Percentiles rank a stretch among this genome's conserved stretches.
Conservation (phyloP, 2,797 vertebrate genomes). For the Diglossa cyanea region DNA sequence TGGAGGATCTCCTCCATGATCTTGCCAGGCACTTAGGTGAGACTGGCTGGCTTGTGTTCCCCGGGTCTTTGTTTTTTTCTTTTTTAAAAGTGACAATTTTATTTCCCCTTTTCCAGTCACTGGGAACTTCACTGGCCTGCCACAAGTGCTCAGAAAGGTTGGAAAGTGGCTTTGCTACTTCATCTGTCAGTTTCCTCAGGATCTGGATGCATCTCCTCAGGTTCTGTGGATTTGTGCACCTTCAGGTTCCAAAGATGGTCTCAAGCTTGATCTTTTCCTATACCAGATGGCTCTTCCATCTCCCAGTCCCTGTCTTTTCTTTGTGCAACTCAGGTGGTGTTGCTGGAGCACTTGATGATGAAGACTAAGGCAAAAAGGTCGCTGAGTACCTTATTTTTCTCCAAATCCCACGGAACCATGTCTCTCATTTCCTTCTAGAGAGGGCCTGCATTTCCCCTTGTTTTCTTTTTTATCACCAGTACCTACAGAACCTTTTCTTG, state of each 20-base stretch:
- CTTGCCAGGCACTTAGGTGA: not conserved
- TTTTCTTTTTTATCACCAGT: not conserved
- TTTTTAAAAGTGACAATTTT: not conserved
- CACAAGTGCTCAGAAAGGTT: not conserved
- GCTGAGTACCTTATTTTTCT: not conserved
- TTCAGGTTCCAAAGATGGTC: not conserved
- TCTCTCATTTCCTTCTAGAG: not conserved
- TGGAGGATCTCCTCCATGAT: not conserved
- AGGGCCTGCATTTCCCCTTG: not conserved
- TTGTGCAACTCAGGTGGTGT: not conserved
- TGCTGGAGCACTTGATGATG: not conserved
- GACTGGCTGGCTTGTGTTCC: not conserved
- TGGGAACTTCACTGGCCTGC: not conserved
- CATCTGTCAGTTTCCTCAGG: not conserved
- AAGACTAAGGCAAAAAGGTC: not conserved
- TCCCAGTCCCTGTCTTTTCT: not conserved
- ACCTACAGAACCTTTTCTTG: not conserved
- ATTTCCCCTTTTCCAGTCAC: not conserved
- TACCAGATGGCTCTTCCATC: not conserved
- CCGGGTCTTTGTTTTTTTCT: not conserved
- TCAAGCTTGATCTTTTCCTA: not conserved
- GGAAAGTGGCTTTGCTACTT: not conserved
- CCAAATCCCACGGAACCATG: accelerated
- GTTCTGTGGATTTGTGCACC: not conserved
- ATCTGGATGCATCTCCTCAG: not conserved